Evolutionary conservation across 2,797 vertebrate genomes (phyloP), one percentile per base, ranked within the genome.

Genomic region (Antennarius maculatus): DNA sequence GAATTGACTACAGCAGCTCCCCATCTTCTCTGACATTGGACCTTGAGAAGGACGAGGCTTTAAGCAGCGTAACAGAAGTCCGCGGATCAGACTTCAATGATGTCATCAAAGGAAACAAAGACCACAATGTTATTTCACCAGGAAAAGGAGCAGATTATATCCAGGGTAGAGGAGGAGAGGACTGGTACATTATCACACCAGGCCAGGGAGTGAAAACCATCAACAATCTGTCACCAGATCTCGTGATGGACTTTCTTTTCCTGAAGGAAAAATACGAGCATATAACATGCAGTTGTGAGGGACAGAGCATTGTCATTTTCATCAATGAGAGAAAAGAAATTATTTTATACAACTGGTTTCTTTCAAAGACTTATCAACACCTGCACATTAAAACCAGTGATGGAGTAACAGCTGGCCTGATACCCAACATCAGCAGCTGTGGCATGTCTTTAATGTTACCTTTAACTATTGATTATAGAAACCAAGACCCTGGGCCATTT

Each of bases 121-220:
- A 77, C 16, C 23, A 16, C 18, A 88, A 88, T 1, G 64, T 74
- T 6, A 0, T 90, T 0, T 1, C 67, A 7, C 81, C 83, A 46
- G 80, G 84, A 54, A 43, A 3, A 48, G 88, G 84, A 48, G 15
- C 29, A 0, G 80, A 87, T 61, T 74, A 68, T 15, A 57, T 88
- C 16, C 42, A 81, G 56, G 84, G 82, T 1, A 31, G 82, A 71
- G 79, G 51, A 67, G 85, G 83, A 63, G 71, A 75, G 45, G 86
- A 90, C 68, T 85, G 80, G 83, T 87, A 88, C 43, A 0, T 87
- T 8, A 73, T 90, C 53, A 75, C 75, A 7, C 74, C 82, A 64
- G 70, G 66, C n/a, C 49, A 60, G 34, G 83, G 80, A 74, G 7
- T 77, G 14, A 90, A 86, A 76, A 88, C 71, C 28, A 83, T 86